Evolutionary conservation across 23 tunicate genomes (phyloP).

Genomic region (Halocynthia roretzi): DNA sequence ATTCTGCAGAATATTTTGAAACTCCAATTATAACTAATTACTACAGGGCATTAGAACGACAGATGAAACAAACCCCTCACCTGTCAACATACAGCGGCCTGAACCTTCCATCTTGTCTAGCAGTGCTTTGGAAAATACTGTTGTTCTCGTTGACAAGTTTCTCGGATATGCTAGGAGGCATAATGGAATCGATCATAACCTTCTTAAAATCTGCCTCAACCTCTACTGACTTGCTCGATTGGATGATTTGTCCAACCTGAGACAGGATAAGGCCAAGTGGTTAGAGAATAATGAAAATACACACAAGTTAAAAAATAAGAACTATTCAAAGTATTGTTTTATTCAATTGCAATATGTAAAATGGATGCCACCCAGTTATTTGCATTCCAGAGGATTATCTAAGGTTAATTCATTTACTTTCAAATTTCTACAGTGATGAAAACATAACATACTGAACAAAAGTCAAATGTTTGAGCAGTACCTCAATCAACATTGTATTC

Average conservation of each 20-base stretch:
- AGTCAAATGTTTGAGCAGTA: too few relatives aligned
- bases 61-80: conserved; percentile 2
- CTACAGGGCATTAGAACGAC: neutral
- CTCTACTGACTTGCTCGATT: conserved; percentile 25
- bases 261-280: neutral
- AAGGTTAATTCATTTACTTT: too few relatives aligned
- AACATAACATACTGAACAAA: too few relatives aligned
- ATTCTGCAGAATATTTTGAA: conserved; percentile 32
- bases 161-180: conserved; percentile 35
- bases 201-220: conserved; percentile 36
- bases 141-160: neutral
- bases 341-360: too few relatives aligned
- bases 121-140: conserved; percentile 13
- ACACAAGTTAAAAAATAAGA: too few relatives aligned
- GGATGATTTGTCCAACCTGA: conserved; percentile 63
- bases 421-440: too few relatives aligned
- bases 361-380: too few relatives aligned
- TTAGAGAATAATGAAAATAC: too few relatives aligned
- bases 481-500: too few relatives aligned
- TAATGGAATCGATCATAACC: conserved; percentile 75
- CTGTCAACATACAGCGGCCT: conserved; percentile 40
- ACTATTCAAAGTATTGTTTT: too few relatives aligned
- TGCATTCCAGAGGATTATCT: too few relatives aligned
- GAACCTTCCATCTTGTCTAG: conserved; percentile 13
- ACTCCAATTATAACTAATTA: neutral